phyloP scores from a whole-genome alignment of 2,888 invertebrate genomes.

The Harpalus rufipes region DNA sequence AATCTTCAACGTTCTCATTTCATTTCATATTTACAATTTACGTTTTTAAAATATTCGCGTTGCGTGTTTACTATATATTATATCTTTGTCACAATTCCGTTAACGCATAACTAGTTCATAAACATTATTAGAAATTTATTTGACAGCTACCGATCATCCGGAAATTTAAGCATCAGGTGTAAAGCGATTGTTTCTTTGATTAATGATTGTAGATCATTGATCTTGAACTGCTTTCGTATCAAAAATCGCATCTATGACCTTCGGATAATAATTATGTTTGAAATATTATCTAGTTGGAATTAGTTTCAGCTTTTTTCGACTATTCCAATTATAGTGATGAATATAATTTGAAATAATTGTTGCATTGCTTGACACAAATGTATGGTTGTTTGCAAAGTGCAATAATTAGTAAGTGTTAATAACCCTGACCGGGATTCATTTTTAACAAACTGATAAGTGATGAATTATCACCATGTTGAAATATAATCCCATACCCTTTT shows the following conservation, averaged over 20 bases:
- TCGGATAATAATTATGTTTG: conserved; percentile 36
- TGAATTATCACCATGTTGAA: conserved; percentile 36
- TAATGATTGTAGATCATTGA: conserved; percentile 33
- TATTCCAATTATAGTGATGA: conserved; percentile 51
- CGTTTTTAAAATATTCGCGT: not conserved
- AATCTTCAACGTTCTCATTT: conserved; percentile 9
- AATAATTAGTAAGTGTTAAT: conserved; percentile 45
- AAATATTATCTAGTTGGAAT: conserved; percentile 28
- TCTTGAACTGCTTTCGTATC: conserved; percentile 33
- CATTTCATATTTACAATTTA: conserved; percentile 5
- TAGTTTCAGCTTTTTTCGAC: conserved; percentile 23
- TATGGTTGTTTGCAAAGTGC: conserved; percentile 24
- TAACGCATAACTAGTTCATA: conserved; percentile 8
- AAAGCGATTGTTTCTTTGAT: conserved; percentile 31
- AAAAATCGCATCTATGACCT: conserved; percentile 10
- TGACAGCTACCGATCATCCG: conserved; percentile 34
- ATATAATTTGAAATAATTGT: conserved; percentile 50
- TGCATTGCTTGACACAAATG: conserved; percentile 40
- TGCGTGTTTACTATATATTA: not conserved
- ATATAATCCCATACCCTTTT: not conserved
- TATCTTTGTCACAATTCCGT: not conserved
- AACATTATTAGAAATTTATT: conserved; percentile 49
- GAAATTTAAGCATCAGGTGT: conserved; percentile 19
- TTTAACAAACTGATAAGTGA: conserved; percentile 26
- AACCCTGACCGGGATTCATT: conserved; percentile 41